Percentiles rank a stretch among this genome's conserved stretches.
Evolutionary conservation across 2,113 vertebrate genomes (phyloP).

Genomic region (Microcebus ravelobensis): DNA sequence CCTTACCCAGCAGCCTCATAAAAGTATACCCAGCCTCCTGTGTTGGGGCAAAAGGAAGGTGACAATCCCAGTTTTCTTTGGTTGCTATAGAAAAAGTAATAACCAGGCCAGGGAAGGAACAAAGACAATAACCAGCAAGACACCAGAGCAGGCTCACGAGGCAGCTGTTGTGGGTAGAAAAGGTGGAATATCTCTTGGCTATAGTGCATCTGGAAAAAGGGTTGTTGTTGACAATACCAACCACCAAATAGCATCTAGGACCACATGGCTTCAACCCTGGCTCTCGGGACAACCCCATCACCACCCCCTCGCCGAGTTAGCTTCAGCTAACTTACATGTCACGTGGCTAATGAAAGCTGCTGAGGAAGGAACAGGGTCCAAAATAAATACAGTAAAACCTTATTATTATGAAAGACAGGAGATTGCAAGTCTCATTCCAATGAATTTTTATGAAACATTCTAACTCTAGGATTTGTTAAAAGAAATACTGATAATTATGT

Average conservation of each 20-base stretch:
- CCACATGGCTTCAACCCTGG: neutral
- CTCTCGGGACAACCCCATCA: neutral
- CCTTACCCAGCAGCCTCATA: neutral
- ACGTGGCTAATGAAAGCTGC: neutral
- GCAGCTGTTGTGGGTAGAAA: neutral
- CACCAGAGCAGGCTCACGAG: neutral
- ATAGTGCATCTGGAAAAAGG: neutral
- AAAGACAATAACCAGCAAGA: neutral
- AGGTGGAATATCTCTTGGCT: neutral
- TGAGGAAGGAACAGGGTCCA: neutral
- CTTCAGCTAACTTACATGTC: neutral
- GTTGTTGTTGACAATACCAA: accelerated
- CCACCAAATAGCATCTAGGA: neutral
- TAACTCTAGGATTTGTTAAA: conserved; percentile 27
- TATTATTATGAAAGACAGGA: conserved; percentile 33
- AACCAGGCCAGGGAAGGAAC: neutral
- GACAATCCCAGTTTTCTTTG: neutral
- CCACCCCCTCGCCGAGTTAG: neutral
- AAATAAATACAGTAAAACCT: conserved; percentile 5
- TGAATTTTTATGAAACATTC: conserved; percentile 42
- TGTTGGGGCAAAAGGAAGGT: neutral
- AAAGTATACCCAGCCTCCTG: neutral
- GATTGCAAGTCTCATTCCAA: neutral
- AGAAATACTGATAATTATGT: conserved; percentile 59
- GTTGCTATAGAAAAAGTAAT: neutral